Evolutionary conservation across 1,140 invertebrate genomes (phyloP), one percentile per base, ranked within the genome.

Genomic region (Ylistrum balloti): DNA sequence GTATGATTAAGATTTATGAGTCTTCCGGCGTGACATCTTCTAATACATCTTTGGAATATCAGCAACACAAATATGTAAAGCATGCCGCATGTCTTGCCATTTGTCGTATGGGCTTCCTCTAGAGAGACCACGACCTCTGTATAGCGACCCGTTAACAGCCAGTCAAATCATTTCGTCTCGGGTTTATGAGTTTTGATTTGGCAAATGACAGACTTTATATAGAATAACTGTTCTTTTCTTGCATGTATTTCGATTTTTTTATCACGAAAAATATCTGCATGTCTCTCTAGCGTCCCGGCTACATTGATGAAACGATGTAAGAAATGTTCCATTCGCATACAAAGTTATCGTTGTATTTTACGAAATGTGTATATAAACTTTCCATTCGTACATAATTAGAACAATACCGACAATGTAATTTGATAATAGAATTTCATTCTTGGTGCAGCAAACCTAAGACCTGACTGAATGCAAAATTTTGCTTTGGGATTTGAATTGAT

Each of bases 61-160:
- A 74, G 56, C 56, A 74, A 74, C 56, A 74, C n/a, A 74, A n/a
- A 74, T 74, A 74, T 74, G 56, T 74, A 74, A 74, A 74, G 56
- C 56, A 74, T 74, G 56, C 56, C 28, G 56, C 56, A 28, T 45
- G 41, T 45, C 41, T 45, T 45, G 41, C 20, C 10, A 45, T 74
- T 28, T n/a, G 56, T 74, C 56, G 22, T 28, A 17, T 74, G 56
- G 56, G 56, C n/a, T 74, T 28, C 9, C 56, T n/a, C 56, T 11
- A 74, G 22, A 74, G 56, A 28, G 56, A 74, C 56, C 56, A 74
- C 0, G 9, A 28, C 56, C 56, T 74, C n/a, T 11, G 22, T n/a
- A 74, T 74, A 74, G 22, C 56, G n/a, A 74, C 56, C n/a, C 5
- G 5, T 74, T 28, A 17, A 74, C 17, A 7, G 56, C 9, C 9